These are phyloP conservation scores for Gobiocypris rarus DNA, from an alignment of 2,113 vertebrate genomes.

Conservation along the genomic window DNA sequence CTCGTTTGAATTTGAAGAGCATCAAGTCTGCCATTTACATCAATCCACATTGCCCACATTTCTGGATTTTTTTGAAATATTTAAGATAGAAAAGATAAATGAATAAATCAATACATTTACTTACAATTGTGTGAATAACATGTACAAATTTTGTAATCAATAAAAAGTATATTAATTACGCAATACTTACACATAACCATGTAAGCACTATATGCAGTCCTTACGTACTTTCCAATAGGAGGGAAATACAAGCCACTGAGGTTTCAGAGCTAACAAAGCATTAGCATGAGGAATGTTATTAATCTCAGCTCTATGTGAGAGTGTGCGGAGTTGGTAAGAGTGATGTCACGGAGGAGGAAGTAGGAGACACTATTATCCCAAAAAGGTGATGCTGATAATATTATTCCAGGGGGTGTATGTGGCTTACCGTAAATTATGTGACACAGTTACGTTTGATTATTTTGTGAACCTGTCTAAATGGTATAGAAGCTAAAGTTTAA, in stretches of 20 bases:
- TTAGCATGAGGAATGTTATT: conserved; percentile 8
- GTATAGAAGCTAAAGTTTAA: not conserved
- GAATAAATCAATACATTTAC: not conserved
- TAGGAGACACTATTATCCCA: not conserved
- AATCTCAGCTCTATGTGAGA: not conserved
- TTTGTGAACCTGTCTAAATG: not conserved
- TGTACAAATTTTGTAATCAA: not conserved
- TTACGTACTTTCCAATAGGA: not conserved
- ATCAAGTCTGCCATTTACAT: too few relatives aligned
- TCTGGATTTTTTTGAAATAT: not conserved
- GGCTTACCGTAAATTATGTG: not conserved
- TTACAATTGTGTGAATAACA: not conserved
- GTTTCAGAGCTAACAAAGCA: not conserved
- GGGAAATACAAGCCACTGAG: not conserved
- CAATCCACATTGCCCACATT: too few relatives aligned
- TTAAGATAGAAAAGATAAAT: not conserved
- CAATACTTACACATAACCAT: too few relatives aligned
- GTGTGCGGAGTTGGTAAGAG: not conserved
- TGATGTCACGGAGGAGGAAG: not conserved
- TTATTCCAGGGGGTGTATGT: not conserved
- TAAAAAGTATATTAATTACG: not conserved
- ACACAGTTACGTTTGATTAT: too few relatives aligned
- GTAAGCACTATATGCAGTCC: too few relatives aligned
- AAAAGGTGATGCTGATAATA: not conserved
- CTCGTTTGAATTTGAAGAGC: too few relatives aligned